A percentile compares a stretch with the other conserved stretches of the same genome.
Evolutionary conservation across 1,140 invertebrate genomes (phyloP).

Genomic region (Acromyrmex echinatior): DNA sequence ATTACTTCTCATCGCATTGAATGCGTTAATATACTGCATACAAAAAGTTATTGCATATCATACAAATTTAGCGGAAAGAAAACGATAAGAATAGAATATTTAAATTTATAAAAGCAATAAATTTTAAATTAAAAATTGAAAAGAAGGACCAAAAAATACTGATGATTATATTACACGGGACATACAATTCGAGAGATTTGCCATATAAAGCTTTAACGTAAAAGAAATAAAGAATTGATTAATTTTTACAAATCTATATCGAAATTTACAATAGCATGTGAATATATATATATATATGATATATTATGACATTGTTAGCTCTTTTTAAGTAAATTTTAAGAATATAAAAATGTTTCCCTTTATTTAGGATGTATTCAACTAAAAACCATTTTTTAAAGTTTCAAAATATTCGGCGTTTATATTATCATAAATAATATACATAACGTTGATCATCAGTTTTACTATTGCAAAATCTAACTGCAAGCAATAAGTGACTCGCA

Average conservation of each 20-base stretch:
- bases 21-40: too few species aligned
- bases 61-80: too few species aligned
- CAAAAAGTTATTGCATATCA: too few species aligned
- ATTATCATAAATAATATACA: neutral
- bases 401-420: neutral
- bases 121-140: neutral
- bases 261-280: too few species aligned
- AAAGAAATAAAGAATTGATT: neutral
- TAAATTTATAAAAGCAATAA: neutral
- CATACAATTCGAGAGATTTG: neutral
- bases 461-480: constrained; percentile 17
- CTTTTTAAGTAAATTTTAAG: too few species aligned
- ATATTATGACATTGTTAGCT: too few species aligned
- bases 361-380: too few species aligned
- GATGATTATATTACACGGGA: neutral
- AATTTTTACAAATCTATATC: neutral
- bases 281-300: too few species aligned
- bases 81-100: neutral
- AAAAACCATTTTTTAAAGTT: neutral
- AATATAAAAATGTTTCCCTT: too few species aligned
- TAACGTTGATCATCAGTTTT: neutral
- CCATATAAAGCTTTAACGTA: neutral
- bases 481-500: constrained; percentile 24
- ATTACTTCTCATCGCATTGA: too few species aligned
- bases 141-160: neutral